Percentiles rank a stretch among this genome's conserved stretches.
phyloP scores from a whole-genome alignment of 2,797 vertebrate species.

The Lates japonicus region DNA sequence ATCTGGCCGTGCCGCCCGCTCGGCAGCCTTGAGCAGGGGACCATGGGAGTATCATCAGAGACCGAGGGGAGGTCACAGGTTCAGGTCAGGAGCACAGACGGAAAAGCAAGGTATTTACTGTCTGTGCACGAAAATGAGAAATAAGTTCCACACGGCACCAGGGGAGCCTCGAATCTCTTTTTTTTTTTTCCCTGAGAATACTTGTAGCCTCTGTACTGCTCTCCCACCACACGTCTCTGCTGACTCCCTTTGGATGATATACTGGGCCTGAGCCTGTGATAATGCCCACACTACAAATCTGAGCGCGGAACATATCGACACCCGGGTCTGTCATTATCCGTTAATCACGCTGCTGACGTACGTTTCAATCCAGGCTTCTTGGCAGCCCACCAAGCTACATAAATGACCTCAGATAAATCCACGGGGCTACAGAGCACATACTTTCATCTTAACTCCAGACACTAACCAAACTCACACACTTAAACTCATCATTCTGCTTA shows the following conservation, averaged over 20 bases:
- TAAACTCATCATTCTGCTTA: conserved; percentile 32
- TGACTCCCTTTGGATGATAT: conserved; percentile 78
- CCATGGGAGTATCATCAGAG: conserved; percentile 73
- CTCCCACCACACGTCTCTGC: conserved; percentile 58
- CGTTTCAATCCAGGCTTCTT: conserved; percentile 78
- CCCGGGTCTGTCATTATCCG: conserved; percentile 82
- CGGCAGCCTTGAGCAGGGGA: conserved; percentile 83
- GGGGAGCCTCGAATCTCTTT: conserved; percentile 64
- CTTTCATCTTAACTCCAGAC: conserved; percentile 49
- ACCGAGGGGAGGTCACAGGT: conserved; percentile 82
- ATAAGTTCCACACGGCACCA: conserved; percentile 71
- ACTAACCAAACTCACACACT: conserved; percentile 39
- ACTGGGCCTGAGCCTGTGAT: conserved; percentile 74
- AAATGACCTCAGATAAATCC: conserved; percentile 81
- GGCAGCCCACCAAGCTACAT: conserved; percentile 75
- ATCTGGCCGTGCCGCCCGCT: conserved; percentile 65
- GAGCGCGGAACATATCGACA: conserved; percentile 81
- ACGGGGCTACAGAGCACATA: conserved; percentile 40
- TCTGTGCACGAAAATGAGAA: conserved; percentile 78
- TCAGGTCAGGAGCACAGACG: conserved; percentile 77
- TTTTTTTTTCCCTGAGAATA: conserved; percentile 30
- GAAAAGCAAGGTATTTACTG: conserved; percentile 82
- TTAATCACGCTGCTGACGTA: conserved; percentile 82
- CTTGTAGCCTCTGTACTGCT: conserved; percentile 33
- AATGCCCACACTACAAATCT: conserved; percentile 83